A percentile compares a stretch with the other conserved stretches of the same genome.
Conservation (phyloP, 2,113 vertebrate genomes). For the Nanorana parkeri region DNA sequence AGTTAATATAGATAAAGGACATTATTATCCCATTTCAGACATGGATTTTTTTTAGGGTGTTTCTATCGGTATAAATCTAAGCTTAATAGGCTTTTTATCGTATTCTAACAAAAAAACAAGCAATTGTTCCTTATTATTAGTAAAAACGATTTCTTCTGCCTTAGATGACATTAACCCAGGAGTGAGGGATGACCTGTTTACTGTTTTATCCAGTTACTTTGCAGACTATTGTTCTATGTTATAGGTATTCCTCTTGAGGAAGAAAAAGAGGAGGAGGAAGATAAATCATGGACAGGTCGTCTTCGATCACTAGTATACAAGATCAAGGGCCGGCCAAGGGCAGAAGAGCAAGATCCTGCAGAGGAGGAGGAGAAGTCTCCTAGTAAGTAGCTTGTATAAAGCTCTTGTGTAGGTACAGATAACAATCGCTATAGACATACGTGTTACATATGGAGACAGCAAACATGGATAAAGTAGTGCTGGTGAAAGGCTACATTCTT, state of each 20-base stretch:
- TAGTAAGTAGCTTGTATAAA: constrained; percentile 76
- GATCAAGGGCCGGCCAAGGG: constrained; percentile 87
- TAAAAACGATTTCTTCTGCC: too few relatives aligned
- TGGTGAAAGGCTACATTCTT: not conserved
- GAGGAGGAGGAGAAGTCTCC: constrained; percentile 84
- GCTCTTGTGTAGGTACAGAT: too few relatives aligned
- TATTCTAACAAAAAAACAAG: too few relatives aligned
- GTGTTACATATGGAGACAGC: not conserved
- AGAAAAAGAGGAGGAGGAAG: constrained; percentile 83
- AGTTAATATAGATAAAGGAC: too few relatives aligned
- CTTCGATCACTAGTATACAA: constrained; percentile 87
- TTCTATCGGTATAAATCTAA: too few relatives aligned
- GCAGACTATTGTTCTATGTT: not conserved
- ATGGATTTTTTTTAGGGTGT: too few relatives aligned
- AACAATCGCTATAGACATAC: not conserved
- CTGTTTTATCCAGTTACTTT: too few relatives aligned
- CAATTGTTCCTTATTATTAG: too few relatives aligned
- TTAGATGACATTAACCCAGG: too few relatives aligned
- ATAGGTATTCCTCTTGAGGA: constrained; percentile 93
- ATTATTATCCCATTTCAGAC: too few relatives aligned
- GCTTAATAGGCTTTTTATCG: too few relatives aligned
- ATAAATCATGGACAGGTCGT: constrained; percentile 85
- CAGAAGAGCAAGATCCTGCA: constrained; percentile 75
- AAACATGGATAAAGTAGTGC: not conserved
- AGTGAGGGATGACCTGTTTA: too few relatives aligned